phyloP scores from a whole-genome alignment of 2,888 invertebrate genomes.

The Eilema griseolum region DNA sequence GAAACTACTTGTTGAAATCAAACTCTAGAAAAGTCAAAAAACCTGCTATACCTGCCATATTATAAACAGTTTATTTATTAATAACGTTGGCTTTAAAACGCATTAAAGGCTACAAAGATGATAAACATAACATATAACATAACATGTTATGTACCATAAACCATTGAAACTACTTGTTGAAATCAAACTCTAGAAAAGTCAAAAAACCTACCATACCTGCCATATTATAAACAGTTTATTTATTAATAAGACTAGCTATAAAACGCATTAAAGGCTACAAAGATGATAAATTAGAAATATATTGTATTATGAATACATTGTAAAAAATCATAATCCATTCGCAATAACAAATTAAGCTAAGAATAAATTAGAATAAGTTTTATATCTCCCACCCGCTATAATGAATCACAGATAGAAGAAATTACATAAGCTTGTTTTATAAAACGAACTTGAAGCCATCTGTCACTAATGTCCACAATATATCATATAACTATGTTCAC shows the following conservation, averaged over 20 bases:
- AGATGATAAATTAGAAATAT: too few relatives aligned
- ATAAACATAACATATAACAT: too few relatives aligned
- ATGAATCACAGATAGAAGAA: conserved; percentile 2
- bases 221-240: not conserved
- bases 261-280: too few relatives aligned
- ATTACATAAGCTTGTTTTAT: not conserved
- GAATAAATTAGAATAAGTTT: not conserved
- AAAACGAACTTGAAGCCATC: not conserved
- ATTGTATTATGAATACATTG: too few relatives aligned
- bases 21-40: too few relatives aligned
- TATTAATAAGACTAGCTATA: too few relatives aligned
- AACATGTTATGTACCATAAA: too few relatives aligned
- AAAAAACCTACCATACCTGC: not conserved
- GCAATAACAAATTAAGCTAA: not conserved
- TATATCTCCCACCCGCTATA: not conserved
- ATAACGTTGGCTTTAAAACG: too few relatives aligned
- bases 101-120: too few relatives aligned
- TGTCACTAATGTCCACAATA: not conserved
- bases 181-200: not conserved
- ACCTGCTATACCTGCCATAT: too few relatives aligned
- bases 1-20: too few relatives aligned
- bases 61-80: too few relatives aligned
- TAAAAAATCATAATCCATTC: not conserved
- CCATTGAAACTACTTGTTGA: not conserved
- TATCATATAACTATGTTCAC: not conserved